Base-by-base conservation (phyloP, 2,797 vertebrate genomes). In the Synaphobranchus kaupii region DNA sequence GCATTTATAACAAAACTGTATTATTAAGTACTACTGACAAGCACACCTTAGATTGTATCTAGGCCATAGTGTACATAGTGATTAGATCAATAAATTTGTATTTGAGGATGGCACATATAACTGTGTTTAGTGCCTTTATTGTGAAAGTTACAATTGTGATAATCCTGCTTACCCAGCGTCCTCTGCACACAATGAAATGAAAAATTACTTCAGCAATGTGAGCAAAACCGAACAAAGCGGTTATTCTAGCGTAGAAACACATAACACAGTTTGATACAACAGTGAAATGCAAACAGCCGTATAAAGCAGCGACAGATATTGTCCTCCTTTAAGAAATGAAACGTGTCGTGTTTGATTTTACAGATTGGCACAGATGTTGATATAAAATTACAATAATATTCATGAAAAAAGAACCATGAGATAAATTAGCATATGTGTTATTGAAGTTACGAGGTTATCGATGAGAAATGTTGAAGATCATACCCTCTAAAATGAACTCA, bases 321-420 rank as follows among this genome's bases (percentile, higher is more conserved):
- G 15, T 15, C 73, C 39, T 20, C 15, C 34, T 76, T 44, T 76
- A 73, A 34, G 39, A 44, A 76, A 17, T 76, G 34, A 44, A 44
- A 76, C 34, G 28, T 12, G 12, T 31, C 3, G n/a, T 13, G 50
- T 60, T 86, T 48, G 15, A 58, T 78, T 86, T 86, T 2, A 7
- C 25, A 58, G 85, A 28, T 34, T 80, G 47, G 20, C 28, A n/a
- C 39, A 54, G 31, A 80, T 54, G 22, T 73, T n/a, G 48, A 76
- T 76, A 66, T 66, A 22, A 85, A 56, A 56, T 28, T 20, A 86
- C 58, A 58, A 58, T 86, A 80, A 50, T 52, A 31, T 78, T 56
- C 50, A 54, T 80, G 31, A 73, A 56, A 56, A 39, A 39, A 71
- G 17, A 34, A 73, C 78, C 58, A 80, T 80, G 39, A 10, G 34